Evolutionary conservation across 2,888 invertebrate species (phyloP), one percentile per base, ranked within the genome.

Genomic region (Heliconius hortense): DNA sequence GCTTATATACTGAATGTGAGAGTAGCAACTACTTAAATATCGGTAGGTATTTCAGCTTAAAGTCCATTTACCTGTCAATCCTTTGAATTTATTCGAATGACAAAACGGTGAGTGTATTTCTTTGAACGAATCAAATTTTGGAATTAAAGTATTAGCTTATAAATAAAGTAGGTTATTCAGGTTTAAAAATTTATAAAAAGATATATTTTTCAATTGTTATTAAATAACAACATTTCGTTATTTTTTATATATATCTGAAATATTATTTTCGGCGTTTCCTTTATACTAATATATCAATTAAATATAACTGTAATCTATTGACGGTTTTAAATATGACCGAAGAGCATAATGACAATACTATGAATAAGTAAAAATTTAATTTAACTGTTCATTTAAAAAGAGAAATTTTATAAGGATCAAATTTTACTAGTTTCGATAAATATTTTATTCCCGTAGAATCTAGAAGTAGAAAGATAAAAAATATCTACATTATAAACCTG

Each of bases 11-110:
- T n/a, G 24, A 59, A 59, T 60, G 62, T 68, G 24, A 13, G 53
- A 26, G 13, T 26, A 60, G 35, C 1, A 71, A 60, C 24, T 26
- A 24, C 3, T 71, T 43, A 39, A 28, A 21, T 11, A 69, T 4
- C 13, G 39, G 15, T 26, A 39, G 24, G 4, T 39, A 70, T 18
- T 70, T 24, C 28, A 43, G 56, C 21, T 63, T 26, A 39, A 53
- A 74, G 70, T 64, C 26, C 59, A 59, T 39, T 70, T 74, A 64
- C 24, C 70, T 53, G 63, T 70, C 63, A 64, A 70, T 70, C 28
- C 64, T 39, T 53, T 43, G 26, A 64, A 56, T 74, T 56, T 39
- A 59, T 59, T 28, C 18, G 63, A 35, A n/a, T 53, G 39, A 39
- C 18, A 63, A n/a, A 53, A 64, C 21, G 11, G 48, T 7, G 53